Evolutionary conservation across 2,888 invertebrate species (phyloP).

Genomic region (Folsomia manolachei): DNA sequence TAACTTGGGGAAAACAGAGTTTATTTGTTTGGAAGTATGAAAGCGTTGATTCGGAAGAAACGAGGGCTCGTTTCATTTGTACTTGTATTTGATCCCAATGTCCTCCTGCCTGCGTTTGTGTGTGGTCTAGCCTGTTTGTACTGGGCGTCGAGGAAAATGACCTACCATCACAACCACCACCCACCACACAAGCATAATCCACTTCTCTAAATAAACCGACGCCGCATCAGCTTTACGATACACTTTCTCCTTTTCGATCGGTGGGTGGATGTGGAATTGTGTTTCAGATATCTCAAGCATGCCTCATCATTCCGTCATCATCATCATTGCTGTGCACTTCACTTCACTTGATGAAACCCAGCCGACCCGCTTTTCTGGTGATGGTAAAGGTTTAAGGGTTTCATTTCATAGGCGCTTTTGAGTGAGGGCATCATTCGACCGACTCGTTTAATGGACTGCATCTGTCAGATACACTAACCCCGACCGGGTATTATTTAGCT

Average conservation of each 20-base stretch:
- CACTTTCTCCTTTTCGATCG: background rate
- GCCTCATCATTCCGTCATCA: background rate
- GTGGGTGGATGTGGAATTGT: background rate
- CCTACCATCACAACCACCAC: constrained; percentile 5
- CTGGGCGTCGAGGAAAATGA: constrained; percentile 15
- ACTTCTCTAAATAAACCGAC: background rate
- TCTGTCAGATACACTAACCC: background rate
- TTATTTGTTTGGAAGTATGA: background rate
- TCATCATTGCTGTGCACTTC: constrained; percentile 15
- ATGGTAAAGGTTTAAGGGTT: background rate
- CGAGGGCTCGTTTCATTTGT: background rate
- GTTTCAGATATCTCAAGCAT: background rate
- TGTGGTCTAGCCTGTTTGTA: background rate
- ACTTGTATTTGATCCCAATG: background rate
- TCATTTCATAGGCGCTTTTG: background rate
- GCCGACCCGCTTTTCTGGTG: too few species aligned
- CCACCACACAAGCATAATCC: background rate
- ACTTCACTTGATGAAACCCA: background rate
- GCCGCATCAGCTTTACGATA: too few species aligned
- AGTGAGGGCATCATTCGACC: background rate
- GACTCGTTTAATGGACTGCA: background rate
- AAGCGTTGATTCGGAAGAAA: constrained; percentile 1
- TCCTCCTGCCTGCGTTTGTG: background rate
- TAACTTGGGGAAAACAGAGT: background rate
- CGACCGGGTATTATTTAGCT: background rate